Conservation (phyloP, 2,888 invertebrate genomes). For the Acanthosoma haemorrhoidale region DNA sequence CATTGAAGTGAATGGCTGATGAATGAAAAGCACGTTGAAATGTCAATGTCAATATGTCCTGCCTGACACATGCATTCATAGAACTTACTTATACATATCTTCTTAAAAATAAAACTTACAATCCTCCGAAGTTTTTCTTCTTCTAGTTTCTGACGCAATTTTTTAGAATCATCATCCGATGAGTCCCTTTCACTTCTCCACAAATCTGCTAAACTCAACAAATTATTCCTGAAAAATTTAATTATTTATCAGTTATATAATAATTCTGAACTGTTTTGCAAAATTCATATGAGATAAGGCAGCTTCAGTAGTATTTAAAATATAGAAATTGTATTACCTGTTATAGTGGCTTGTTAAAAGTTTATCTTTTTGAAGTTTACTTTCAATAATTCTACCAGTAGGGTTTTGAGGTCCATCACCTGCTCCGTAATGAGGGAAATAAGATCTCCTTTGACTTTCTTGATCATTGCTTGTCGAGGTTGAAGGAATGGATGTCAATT, state of each 20-base stretch:
- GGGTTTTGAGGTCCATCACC: background rate
- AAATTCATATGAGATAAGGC: background rate
- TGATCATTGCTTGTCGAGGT: background rate
- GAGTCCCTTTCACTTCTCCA: conserved; percentile 53
- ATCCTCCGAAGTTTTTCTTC: conserved; percentile 72
- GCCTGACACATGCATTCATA: no score
- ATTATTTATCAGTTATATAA: background rate
- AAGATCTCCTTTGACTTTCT: background rate
- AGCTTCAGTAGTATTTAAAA: background rate
- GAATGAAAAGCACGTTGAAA: no score
- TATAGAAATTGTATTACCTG: background rate
- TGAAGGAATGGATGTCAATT: background rate
- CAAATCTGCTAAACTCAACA: conserved; percentile 57
- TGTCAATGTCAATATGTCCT: no score
- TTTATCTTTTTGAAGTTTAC: background rate
- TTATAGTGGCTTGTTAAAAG: background rate
- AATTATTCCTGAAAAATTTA: conserved; percentile 31
- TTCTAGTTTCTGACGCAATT: conserved; percentile 52
- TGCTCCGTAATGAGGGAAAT: conserved; percentile 1
- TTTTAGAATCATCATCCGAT: conserved; percentile 43
- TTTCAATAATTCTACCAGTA: background rate
- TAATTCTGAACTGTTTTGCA: background rate
- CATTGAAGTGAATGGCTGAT: no score
- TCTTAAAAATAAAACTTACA: conserved; percentile 50
- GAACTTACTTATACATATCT: no score